Conservation (phyloP, 2,888 invertebrate genomes). For the Eupithecia subfuscata region DNA sequence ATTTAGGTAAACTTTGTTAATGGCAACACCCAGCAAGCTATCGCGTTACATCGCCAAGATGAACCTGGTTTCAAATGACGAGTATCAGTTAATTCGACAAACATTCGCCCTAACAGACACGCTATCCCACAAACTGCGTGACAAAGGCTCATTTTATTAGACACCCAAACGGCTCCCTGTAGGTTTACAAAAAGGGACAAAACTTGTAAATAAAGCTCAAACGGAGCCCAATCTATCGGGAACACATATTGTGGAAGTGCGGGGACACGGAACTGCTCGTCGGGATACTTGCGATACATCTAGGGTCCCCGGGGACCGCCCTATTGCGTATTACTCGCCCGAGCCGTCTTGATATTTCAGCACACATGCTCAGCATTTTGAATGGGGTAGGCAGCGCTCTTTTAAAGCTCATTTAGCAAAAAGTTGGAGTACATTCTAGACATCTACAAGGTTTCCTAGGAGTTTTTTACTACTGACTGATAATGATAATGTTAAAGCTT, state of each 20-base stretch:
- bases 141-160: constrained; percentile 33
- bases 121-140: constrained; percentile 12
- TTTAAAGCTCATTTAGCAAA: neutral
- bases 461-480: neutral
- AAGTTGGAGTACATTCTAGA: neutral
- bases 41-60: neutral
- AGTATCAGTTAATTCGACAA: neutral
- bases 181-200: constrained; percentile 33
- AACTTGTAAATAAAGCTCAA: constrained; percentile 41
- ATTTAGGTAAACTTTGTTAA: neutral
- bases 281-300: constrained; percentile 41
- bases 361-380: constrained; percentile 26
- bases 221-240: constrained; percentile 47
- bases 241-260: constrained; percentile 59
- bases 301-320: constrained; percentile 49
- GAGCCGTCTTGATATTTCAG: constrained; percentile 61
- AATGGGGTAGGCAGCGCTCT: constrained; percentile 9
- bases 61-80: neutral
- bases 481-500: neutral
- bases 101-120: neutral
- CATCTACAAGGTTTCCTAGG: neutral
- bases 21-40: neutral
- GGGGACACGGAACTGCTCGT: constrained; percentile 66
- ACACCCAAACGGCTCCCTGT: constrained; percentile 24
- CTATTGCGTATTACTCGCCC: constrained; percentile 59